phyloP scores from a whole-genome alignment of 2,113 vertebrate genomes.

The Paradoxurus hermaphroditus region DNA sequence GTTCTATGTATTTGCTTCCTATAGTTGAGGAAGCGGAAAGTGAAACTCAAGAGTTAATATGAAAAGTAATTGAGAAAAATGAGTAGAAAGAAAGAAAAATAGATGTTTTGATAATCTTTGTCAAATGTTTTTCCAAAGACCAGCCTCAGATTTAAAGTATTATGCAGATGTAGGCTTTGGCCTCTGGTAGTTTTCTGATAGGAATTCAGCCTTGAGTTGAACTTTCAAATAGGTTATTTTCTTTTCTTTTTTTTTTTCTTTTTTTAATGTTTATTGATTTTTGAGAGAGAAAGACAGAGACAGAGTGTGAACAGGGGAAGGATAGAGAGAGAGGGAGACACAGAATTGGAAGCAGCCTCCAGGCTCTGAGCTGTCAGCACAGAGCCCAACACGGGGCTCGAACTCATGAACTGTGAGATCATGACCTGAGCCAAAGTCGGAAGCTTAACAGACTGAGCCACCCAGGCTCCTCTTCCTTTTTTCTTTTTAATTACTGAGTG shows the following conservation, averaged over 20 bases:
- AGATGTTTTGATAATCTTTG: background rate
- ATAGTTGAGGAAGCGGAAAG: background rate
- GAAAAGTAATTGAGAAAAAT: slow-evolving; percentile 31
- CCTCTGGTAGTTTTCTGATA: slow-evolving; percentile 54
- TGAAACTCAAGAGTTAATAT: background rate
- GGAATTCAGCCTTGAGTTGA: slow-evolving; percentile 79
- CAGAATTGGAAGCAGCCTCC: too few species aligned
- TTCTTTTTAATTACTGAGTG: slow-evolving; percentile 72
- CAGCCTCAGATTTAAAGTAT: slow-evolving; percentile 50
- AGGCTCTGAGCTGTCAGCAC: too few species aligned
- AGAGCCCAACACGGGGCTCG: too few species aligned
- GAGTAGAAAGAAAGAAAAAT: slow-evolving; percentile 25
- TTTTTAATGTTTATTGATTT: slow-evolving; percentile 36
- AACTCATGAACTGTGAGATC: too few species aligned
- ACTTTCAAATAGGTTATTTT: slow-evolving; percentile 66
- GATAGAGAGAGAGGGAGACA: too few species aligned
- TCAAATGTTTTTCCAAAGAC: slow-evolving; percentile 44
- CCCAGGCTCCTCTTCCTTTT: slow-evolving; percentile 36
- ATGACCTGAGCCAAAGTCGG: too few species aligned
- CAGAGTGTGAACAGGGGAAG: too few species aligned
- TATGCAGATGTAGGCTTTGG: slow-evolving; percentile 65
- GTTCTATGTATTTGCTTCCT: background rate
- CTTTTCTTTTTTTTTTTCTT: slow-evolving; percentile 23
- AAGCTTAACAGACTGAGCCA: too few species aligned
- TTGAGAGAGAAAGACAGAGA: too few species aligned